Percentiles rank a stretch among this genome's conserved stretches.
These are phyloP conservation scores for Bryconaethiops microstoma DNA, from an alignment of 2,797 vertebrate species.

Conservation along the genomic window DNA sequence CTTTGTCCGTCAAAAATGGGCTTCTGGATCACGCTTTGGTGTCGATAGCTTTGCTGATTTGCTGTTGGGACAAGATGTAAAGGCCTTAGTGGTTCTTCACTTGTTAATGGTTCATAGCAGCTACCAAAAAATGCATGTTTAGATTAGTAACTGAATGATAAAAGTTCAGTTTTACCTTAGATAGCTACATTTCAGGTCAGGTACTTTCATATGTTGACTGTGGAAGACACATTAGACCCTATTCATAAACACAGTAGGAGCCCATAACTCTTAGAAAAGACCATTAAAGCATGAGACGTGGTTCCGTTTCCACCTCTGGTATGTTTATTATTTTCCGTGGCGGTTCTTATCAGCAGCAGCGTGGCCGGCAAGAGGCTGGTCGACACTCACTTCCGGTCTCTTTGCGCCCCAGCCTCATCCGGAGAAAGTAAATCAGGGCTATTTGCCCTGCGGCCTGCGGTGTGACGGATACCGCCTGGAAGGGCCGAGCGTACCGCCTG, in stretches of 20 bases:
- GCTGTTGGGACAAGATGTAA: too few species aligned
- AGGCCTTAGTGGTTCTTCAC: too few species aligned
- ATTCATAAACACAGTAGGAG: slow-evolving; percentile 2
- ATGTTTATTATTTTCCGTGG: slow-evolving; percentile 45
- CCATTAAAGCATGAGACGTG: background rate
- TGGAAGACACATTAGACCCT: background rate
- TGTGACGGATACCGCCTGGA: slow-evolving; percentile 56
- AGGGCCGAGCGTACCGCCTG: slow-evolving; percentile 67
- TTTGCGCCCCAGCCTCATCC: slow-evolving; percentile 68
- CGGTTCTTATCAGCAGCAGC: slow-evolving; percentile 64
- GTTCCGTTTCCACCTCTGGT: slow-evolving; percentile 26
- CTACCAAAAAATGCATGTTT: too few species aligned
- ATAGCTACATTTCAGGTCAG: background rate
- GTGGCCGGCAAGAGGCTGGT: slow-evolving; percentile 62
- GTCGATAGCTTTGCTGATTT: too few species aligned
- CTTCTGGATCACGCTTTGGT: too few species aligned
- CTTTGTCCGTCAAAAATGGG: too few species aligned
- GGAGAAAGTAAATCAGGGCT: slow-evolving; percentile 69
- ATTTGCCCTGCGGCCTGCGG: slow-evolving; percentile 48
- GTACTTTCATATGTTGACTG: background rate
- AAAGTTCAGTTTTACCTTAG: too few species aligned
- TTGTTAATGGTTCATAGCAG: too few species aligned
- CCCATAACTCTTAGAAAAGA: slow-evolving; percentile 4
- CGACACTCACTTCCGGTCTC: slow-evolving; percentile 56
- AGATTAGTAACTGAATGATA: too few species aligned